Percentiles rank a stretch among this genome's conserved stretches.
phyloP scores from a whole-genome alignment of 2,113 vertebrate species.

The Climacteris rufus region DNA sequence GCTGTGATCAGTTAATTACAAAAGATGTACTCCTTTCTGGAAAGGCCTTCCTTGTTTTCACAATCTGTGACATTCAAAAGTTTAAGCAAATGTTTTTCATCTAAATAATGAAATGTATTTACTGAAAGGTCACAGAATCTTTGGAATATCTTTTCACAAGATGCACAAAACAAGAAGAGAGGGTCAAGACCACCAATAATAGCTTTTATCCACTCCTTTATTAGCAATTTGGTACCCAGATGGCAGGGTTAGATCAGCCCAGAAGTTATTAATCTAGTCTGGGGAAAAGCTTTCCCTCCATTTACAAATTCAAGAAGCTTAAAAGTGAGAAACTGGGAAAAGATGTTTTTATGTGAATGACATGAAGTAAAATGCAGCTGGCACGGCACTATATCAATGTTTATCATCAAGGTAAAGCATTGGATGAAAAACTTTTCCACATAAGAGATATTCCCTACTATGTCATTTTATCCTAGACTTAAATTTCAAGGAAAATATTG shows the following conservation, averaged over 20 bases:
- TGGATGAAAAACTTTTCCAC: background rate
- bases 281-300: background rate
- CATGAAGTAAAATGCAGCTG: background rate
- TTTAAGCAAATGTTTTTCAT: background rate
- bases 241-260: background rate
- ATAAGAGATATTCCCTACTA: background rate
- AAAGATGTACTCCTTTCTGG: background rate
- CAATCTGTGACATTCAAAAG: background rate
- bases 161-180: background rate
- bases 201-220: background rate
- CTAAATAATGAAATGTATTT: background rate
- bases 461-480: background rate
- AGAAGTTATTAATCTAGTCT: background rate
- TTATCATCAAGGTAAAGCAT: background rate
- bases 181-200: background rate
- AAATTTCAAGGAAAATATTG: slow-evolving; percentile 1
- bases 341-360: background rate
- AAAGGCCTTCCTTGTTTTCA: background rate
- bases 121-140: background rate
- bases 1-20: background rate
- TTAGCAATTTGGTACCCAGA: background rate
- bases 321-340: background rate
- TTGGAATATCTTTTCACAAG: background rate
- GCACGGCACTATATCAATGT: background rate
- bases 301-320: slow-evolving; percentile 3